Evolutionary conservation across 92 coral and sea anemone species (phyloP).

Genomic region (Epizoanthus stellaris): DNA sequence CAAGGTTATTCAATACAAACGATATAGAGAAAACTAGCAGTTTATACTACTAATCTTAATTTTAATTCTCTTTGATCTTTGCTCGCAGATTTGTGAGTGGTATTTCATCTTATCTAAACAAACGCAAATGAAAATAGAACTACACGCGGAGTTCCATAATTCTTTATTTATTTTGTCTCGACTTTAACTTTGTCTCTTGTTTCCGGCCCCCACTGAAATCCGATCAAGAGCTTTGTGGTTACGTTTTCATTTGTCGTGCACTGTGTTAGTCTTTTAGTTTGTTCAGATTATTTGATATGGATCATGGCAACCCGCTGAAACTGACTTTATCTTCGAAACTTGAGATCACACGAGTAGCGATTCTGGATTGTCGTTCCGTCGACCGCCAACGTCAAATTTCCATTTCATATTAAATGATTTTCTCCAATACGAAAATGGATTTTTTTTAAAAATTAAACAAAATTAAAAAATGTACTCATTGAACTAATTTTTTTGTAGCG

Average conservation of each 20-base stretch:
- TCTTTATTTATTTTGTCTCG: constrained; percentile 54
- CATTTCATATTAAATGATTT: not conserved
- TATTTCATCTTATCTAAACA: constrained; percentile 64
- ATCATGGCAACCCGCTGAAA: constrained; percentile 33
- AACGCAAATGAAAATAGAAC: constrained; percentile 47
- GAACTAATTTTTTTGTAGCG: constrained; percentile 31
- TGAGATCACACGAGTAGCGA: constrained; percentile 7
- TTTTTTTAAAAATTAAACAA: not conserved
- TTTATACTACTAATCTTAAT: not conserved
- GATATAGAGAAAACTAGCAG: constrained; percentile 8
- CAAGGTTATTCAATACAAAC: not conserved
- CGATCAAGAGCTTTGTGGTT: constrained; percentile 40
- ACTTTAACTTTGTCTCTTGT: constrained; percentile 33
- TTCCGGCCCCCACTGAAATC: constrained; percentile 45
- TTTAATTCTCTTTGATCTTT: constrained; percentile 35
- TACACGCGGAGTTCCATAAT: constrained; percentile 45
- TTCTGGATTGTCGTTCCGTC: not conserved
- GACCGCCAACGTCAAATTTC: not conserved
- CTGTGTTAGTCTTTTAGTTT: constrained; percentile 34
- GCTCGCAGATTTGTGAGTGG: constrained; percentile 35
- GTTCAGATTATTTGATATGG: constrained; percentile 33
- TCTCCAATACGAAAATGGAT: constrained; percentile 15
- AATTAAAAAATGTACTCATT: constrained; percentile 25
- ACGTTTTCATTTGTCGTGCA: constrained; percentile 35
- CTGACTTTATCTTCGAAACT: constrained; percentile 32